A percentile compares a stretch with the other conserved stretches of the same genome.
Conservation (phyloP, 1,140 invertebrate genomes). For the Drosophila jambulina region DNA sequence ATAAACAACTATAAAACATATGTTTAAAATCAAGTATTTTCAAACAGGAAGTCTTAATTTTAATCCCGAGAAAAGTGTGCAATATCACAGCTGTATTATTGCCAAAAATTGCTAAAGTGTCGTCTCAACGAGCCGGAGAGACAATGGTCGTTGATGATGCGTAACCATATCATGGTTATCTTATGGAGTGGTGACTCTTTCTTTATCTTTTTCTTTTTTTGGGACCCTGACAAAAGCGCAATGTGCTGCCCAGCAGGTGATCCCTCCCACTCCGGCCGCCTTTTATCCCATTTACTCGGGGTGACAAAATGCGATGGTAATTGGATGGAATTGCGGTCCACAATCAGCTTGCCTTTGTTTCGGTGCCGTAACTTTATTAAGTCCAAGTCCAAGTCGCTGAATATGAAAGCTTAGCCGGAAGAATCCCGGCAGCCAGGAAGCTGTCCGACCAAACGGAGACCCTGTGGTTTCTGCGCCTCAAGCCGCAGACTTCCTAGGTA, state of each 20-base stretch:
- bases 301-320: conserved; percentile 75
- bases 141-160: conserved; percentile 25
- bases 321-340: conserved; percentile 62
- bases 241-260: conserved; percentile 61
- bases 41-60: conserved; percentile 9
- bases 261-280: neutral
- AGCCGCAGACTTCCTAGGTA: conserved; percentile 18
- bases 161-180: conserved; percentile 7
- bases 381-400: conserved; percentile 14
- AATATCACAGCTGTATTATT: conserved; percentile 25
- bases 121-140: conserved; percentile 13
- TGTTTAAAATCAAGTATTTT: neutral
- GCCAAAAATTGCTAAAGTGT: conserved; percentile 26
- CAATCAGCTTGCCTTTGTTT: conserved; percentile 68
- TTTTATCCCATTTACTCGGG: conserved; percentile 27
- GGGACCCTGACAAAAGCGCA: conserved; percentile 50
- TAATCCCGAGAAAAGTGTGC: conserved; percentile 7
- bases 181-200: neutral
- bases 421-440: conserved; percentile 13
- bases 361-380: conserved; percentile 58
- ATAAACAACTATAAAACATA: neutral
- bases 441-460: conserved; percentile 18
- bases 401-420: conserved; percentile 18
- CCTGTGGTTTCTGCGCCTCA: conserved; percentile 31
- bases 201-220: neutral